A percentile compares a stretch with the other conserved stretches of the same genome.
Evolutionary conservation across 1,140 invertebrate species (phyloP).

Genomic region (Formica selysi): DNA sequence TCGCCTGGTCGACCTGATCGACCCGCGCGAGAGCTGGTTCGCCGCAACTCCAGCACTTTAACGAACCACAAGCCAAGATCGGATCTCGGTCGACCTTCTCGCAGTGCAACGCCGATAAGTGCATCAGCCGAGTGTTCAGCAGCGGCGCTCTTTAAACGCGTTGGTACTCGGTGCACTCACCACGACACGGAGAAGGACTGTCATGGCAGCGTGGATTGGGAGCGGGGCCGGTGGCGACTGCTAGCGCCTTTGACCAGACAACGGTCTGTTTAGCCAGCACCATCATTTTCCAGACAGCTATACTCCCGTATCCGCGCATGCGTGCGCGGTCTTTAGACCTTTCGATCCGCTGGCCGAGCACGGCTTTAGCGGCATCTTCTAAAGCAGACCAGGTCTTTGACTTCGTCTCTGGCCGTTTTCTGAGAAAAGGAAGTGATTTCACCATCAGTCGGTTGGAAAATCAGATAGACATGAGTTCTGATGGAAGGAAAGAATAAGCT

Average conservation of each 20-base stretch:
- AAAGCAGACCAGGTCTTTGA: conserved; percentile 43
- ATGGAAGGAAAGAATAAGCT: background rate
- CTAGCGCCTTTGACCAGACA: conserved; percentile 67
- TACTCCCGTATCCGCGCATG: conserved; percentile 51
- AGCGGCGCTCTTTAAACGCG: conserved; percentile 43
- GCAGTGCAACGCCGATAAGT: conserved; percentile 12
- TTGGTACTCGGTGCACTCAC: conserved; percentile 46
- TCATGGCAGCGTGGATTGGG: conserved; percentile 67
- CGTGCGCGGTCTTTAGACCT: conserved; percentile 49
- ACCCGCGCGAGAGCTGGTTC: background rate
- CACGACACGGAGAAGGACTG: conserved; percentile 63
- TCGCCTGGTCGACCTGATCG: conserved; percentile 24
- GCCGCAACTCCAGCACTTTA: background rate
- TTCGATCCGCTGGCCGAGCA: conserved; percentile 54
- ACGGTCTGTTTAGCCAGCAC: conserved; percentile 59
- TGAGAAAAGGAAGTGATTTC: conserved; percentile 28
- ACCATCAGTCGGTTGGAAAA: conserved; percentile 31
- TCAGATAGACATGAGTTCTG: background rate
- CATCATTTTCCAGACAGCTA: conserved; percentile 55
- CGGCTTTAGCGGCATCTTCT: conserved; percentile 53
- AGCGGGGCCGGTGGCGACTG: conserved; percentile 69
- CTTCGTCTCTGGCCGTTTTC: background rate
- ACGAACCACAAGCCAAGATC: conserved; percentile 23
- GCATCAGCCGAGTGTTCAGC: conserved; percentile 38
- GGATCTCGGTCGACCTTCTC: conserved; percentile 29